phyloP scores from a whole-genome alignment of 1,140 invertebrate genomes.

The Macrotrachela quadricornifera region DNA sequence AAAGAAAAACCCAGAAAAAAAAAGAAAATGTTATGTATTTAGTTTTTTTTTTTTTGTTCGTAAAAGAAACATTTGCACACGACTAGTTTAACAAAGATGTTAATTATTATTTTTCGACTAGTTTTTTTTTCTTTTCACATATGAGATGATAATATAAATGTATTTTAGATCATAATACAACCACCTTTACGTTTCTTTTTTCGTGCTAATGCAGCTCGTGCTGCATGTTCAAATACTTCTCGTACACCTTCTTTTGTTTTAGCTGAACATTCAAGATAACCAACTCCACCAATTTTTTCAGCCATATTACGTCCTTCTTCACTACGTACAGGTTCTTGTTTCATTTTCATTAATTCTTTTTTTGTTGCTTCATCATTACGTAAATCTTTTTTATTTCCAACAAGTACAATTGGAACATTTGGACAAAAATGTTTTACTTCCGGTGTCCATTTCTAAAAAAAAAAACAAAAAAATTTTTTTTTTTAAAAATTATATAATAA shows the following conservation, averaged over 20 bases:
- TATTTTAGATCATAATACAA: too few species aligned
- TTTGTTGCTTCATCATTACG: conserved; percentile 88
- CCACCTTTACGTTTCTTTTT: too few species aligned
- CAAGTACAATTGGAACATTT: conserved; percentile 72
- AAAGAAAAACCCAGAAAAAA: too few species aligned
- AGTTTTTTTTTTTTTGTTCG: too few species aligned
- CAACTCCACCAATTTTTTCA: conserved; percentile 96
- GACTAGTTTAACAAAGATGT: too few species aligned
- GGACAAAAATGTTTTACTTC: conserved; percentile 85
- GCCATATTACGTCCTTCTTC: conserved; percentile 91
- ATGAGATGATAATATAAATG: too few species aligned
- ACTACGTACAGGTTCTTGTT: conserved; percentile 91
- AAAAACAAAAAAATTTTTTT: too few species aligned
- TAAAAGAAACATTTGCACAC: too few species aligned
- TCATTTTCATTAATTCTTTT: conserved; percentile 88
- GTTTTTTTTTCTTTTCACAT: too few species aligned
- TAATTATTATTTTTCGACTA: too few species aligned
- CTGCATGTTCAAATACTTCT: conserved; percentile 97
- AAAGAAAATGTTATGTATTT: too few species aligned
- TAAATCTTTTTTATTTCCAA: conserved; percentile 37
- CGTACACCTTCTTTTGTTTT: conserved; percentile 98
- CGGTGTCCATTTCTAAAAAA: conserved; percentile 33
- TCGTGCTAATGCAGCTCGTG: conserved; percentile 58
- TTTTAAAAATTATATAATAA: too few species aligned
- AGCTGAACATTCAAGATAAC: conserved; percentile 95